Evolutionary conservation across 2,797 vertebrate genomes (phyloP).

Genomic region (Prunella strophiata): DNA sequence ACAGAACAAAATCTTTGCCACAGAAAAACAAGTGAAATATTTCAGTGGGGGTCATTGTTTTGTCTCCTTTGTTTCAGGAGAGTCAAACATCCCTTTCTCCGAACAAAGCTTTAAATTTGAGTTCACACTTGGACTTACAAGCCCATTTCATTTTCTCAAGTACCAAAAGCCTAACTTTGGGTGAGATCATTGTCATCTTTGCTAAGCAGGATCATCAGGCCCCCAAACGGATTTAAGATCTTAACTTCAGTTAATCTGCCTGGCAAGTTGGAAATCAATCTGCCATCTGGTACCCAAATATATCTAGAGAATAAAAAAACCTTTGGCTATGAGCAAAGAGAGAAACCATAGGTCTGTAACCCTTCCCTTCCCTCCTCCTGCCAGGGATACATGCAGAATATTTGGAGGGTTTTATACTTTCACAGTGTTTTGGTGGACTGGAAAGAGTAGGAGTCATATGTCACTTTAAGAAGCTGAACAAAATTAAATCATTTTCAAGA

Average conservation of each 20-base stretch:
- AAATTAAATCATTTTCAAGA: background rate
- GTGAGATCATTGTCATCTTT: background rate
- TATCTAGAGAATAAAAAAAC: constrained; percentile 6
- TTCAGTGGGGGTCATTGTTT: background rate
- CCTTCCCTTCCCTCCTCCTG: background rate
- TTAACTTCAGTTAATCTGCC: constrained; percentile 37
- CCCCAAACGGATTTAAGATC: background rate
- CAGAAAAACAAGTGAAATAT: background rate
- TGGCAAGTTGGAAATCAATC: constrained; percentile 18
- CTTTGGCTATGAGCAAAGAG: background rate
- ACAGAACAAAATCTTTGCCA: background rate
- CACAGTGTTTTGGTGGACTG: background rate
- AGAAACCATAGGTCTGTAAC: background rate
- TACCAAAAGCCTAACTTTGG: background rate
- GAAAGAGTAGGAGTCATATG: background rate
- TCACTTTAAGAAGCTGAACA: background rate
- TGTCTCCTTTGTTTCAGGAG: background rate
- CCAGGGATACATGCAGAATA: background rate
- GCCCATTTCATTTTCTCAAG: background rate
- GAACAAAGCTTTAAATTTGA: background rate
- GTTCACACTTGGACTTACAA: background rate
- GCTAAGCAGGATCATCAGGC: background rate
- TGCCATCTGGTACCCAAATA: constrained; percentile 36
- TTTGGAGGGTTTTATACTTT: background rate
- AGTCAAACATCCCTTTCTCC: background rate